phyloP scores from a whole-genome alignment of 2,888 invertebrate genomes.

The Synanthedon andrenaeformis region DNA sequence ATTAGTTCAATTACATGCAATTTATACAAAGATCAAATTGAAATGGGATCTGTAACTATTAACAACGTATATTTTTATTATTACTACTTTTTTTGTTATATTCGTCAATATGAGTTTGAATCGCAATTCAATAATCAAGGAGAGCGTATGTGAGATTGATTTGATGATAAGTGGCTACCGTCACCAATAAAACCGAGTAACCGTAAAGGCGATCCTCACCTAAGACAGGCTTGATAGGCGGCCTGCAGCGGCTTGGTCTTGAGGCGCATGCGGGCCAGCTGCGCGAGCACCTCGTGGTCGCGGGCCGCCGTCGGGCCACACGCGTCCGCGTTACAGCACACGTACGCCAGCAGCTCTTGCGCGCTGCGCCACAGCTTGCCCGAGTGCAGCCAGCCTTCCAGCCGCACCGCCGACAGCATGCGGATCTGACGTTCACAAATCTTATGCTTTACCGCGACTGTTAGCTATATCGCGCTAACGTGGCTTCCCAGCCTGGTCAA shows the following conservation, averaged over 20 bases:
- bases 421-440: conserved; percentile 66
- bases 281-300: conserved; percentile 83
- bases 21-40: no score
- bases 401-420: conserved; percentile 79
- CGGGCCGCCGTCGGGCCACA: conserved; percentile 68
- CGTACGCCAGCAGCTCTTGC: conserved; percentile 89
- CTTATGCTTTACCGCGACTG: not conserved
- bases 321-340: conserved; percentile 89
- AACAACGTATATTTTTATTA: no score
- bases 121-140: no score
- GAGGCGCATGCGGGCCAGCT: conserved; percentile 88
- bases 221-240: conserved; percentile 87
- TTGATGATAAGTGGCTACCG: no score
- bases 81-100: no score
- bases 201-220: conserved; percentile 27
- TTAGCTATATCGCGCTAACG: no score
- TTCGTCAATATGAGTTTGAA: no score
- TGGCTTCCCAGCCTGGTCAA: no score
- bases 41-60: no score
- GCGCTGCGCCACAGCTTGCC: conserved; percentile 93
- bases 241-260: conserved; percentile 94
- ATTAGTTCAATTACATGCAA: no score
- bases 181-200: no score
- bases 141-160: no score
- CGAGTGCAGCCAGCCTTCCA: conserved; percentile 96